Percentiles rank a stretch among this genome's conserved stretches.
phyloP scores from a whole-genome alignment of 2,113 vertebrate species.

The Willisornis vidua region DNA sequence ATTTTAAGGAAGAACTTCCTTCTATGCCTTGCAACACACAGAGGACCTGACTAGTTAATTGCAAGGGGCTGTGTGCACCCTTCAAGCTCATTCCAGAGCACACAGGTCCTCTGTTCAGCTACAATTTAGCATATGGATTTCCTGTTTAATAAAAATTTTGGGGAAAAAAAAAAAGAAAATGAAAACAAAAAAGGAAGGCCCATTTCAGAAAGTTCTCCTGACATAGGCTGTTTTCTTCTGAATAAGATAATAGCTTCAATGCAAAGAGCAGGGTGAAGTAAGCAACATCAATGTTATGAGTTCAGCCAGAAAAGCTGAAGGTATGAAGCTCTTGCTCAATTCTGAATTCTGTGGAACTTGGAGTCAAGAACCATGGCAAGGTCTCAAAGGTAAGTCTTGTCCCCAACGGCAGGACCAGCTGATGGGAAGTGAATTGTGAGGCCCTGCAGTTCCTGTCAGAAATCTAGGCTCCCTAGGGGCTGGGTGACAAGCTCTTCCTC shows the following conservation, averaged over 20 bases:
- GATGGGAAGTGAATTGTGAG: background rate
- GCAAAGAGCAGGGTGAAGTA: background rate
- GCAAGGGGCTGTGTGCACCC: background rate
- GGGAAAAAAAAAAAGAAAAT: fast-evolving
- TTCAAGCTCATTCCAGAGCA: background rate
- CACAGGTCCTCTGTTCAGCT: background rate
- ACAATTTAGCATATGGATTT: background rate
- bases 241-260: background rate
- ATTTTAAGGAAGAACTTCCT: background rate
- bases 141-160: background rate
- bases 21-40: background rate
- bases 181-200: too few relatives aligned
- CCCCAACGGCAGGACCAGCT: background rate
- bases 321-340: background rate
- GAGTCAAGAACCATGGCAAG: background rate
- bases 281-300: background rate
- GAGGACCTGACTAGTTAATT: background rate
- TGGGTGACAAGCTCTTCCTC: background rate
- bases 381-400: background rate
- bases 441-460: background rate
- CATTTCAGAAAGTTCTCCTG: background rate
- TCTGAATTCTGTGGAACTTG: background rate
- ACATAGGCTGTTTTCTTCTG: background rate
- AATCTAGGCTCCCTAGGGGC: background rate
- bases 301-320: background rate